Conservation (phyloP, 2,888 invertebrate species). For the Drosophila demipolita region DNA sequence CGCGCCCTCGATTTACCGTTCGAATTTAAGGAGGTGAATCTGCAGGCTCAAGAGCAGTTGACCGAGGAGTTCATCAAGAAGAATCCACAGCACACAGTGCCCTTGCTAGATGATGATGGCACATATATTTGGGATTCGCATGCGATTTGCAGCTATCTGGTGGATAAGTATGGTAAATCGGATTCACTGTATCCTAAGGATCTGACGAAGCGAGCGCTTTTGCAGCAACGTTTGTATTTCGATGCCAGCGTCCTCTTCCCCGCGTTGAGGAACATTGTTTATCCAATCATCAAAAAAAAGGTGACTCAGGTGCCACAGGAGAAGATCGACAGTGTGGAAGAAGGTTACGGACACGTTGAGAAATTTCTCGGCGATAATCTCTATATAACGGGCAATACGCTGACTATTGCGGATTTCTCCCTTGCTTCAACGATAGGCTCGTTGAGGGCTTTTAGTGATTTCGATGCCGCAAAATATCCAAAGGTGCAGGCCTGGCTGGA, state of each 20-base stretch:
- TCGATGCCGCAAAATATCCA: constrained; percentile 52
- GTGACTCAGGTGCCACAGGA: constrained; percentile 46
- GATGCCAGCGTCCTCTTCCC: constrained; percentile 84
- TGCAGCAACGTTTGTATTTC: constrained; percentile 86
- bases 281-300: constrained; percentile 37
- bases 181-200: constrained; percentile 87
- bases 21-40: constrained; percentile 57
- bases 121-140: constrained; percentile 84
- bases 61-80: constrained; percentile 77
- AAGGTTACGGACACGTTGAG: constrained; percentile 50
- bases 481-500: constrained; percentile 54
- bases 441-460: constrained; percentile 33
- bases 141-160: constrained; percentile 86
- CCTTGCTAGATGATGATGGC: constrained; percentile 77
- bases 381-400: constrained; percentile 50
- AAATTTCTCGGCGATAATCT: constrained; percentile 46
- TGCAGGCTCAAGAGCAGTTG: constrained; percentile 58
- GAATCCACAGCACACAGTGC: constrained; percentile 86
- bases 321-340: constrained; percentile 48
- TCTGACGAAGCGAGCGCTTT: constrained; percentile 84
- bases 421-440: constrained; percentile 52
- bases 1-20: constrained; percentile 87
- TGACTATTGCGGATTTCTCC: constrained; percentile 63
- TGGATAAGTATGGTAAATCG: constrained; percentile 86
- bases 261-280: constrained; percentile 46